Conservation (phyloP, 2,113 vertebrate species). For the Spermophilus dauricus region DNA sequence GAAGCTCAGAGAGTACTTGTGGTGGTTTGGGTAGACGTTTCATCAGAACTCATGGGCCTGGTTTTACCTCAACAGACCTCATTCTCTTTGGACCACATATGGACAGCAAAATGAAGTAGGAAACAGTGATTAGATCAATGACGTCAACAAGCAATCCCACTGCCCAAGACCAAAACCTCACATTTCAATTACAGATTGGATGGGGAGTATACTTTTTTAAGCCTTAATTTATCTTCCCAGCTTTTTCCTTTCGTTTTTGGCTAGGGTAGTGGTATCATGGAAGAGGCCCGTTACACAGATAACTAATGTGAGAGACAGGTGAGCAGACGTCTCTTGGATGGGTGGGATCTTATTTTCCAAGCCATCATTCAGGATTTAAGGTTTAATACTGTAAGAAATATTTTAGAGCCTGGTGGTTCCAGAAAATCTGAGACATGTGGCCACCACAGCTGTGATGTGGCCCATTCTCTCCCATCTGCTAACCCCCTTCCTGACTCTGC, state of each 20-base stretch:
- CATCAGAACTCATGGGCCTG: background rate
- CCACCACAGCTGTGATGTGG: background rate
- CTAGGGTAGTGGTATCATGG: background rate
- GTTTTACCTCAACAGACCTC: background rate
- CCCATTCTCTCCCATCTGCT: background rate
- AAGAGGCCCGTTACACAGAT: constrained; percentile 25
- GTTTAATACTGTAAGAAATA: background rate
- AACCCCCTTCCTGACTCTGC: too few relatives aligned
- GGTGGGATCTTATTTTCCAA: constrained; percentile 18
- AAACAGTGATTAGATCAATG: background rate
- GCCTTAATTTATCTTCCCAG: background rate
- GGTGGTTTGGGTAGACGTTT: background rate
- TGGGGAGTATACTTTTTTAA: background rate
- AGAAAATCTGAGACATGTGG: constrained; percentile 23
- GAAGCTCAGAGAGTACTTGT: background rate
- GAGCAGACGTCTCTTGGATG: background rate
- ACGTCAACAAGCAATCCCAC: background rate
- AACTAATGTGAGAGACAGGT: background rate
- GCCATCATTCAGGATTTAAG: constrained; percentile 33
- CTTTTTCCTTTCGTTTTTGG: constrained; percentile 16
- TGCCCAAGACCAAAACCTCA: background rate
- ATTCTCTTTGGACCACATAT: constrained; percentile 1
- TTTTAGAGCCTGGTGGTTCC: background rate
- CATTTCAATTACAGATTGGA: background rate
- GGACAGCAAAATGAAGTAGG: background rate